Base-by-base conservation (phyloP, 2,888 invertebrate genomes). In the Norana najaformis region DNA sequence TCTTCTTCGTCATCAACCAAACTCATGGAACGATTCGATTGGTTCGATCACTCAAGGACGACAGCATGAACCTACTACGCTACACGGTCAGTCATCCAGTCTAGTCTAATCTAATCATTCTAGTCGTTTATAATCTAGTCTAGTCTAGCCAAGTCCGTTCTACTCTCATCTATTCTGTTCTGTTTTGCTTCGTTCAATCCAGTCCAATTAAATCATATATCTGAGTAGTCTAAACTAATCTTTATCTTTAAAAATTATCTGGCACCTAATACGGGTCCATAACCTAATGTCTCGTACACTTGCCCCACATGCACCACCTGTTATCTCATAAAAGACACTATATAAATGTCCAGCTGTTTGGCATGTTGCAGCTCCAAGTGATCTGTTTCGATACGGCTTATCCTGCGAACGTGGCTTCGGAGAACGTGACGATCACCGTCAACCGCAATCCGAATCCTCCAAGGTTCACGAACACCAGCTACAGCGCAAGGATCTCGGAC, bases 391-490 rank as follows among this genome's bases (percentile, higher is more conserved):
- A 94, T 91, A 91, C 91, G 6, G 92, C 92, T 18, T 93, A 93
- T 89, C 93, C 94, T 11, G 91, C 89, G 41, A 91, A 91, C 35
- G 89, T 69, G 41, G 93, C 92, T 36, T 92, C 92, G 37, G 92
- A 93, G 4, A 93, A 93, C n/a, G 93, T 93, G 37, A 93, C 92
- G 35, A 92, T 94, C 39, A 92, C 91, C 82, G 93, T 94, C 35
- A 93, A 93, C 91, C 92, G 93, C 34, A 94, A 94, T 90, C 93
- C 93, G 30, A 93, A 93, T 90, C 89, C 91, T 20, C 94, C 94
- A 23, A 88, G 90, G 35, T 94, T 94, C 90, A 39, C 88, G 8
- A 88, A 90, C 14, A 53, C 34, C 20, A 89, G 37, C 5, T 94
- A 93, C 88, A 90, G 91, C 30, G 91, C 91, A 30, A 91, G 91